These are phyloP conservation scores for Allacma fusca DNA, from an alignment of 2,888 invertebrate species.

Conservation along the genomic window DNA sequence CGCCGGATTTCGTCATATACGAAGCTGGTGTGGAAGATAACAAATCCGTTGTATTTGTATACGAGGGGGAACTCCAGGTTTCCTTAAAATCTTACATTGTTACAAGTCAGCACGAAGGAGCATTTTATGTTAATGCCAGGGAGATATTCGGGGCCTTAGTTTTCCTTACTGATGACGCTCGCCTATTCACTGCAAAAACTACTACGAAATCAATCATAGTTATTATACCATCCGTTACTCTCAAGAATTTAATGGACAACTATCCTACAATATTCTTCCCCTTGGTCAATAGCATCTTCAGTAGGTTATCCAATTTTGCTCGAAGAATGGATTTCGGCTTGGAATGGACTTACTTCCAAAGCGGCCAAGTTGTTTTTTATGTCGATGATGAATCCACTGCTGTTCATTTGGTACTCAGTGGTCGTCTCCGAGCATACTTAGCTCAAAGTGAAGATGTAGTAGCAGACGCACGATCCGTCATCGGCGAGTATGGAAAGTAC, in stretches of 20 bases:
- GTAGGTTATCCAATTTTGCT: conserved; percentile 16
- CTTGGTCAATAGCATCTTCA: conserved; percentile 17
- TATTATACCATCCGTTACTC: neutral
- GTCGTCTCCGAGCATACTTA: conserved; percentile 41
- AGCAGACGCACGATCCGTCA: neutral
- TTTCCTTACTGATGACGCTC: conserved; percentile 24
- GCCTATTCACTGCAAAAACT: conserved; percentile 6
- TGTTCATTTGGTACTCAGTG: conserved; percentile 40
- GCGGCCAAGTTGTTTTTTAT: conserved; percentile 28
- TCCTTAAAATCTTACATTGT: neutral
- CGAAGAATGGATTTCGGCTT: conserved; percentile 42
- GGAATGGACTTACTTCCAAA: conserved; percentile 40
- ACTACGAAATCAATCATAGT: conserved; percentile 12
- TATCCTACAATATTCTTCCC: conserved; percentile 7
- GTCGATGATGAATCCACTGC: conserved; percentile 34
- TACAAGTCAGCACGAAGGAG: neutral
- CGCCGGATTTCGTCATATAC: neutral
- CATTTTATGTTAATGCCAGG: conserved; percentile 16
- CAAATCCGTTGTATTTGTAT: conserved; percentile 24
- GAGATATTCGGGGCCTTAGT: conserved; percentile 25
- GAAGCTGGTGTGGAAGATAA: conserved; percentile 10
- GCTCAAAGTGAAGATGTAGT: neutral
- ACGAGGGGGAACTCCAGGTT: conserved; percentile 41
- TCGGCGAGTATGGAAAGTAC: conserved; percentile 40
- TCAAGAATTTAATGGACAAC: neutral